Evolutionary conservation across 2,888 invertebrate genomes (phyloP).

Genomic region (Pachymerium ferrugineum): DNA sequence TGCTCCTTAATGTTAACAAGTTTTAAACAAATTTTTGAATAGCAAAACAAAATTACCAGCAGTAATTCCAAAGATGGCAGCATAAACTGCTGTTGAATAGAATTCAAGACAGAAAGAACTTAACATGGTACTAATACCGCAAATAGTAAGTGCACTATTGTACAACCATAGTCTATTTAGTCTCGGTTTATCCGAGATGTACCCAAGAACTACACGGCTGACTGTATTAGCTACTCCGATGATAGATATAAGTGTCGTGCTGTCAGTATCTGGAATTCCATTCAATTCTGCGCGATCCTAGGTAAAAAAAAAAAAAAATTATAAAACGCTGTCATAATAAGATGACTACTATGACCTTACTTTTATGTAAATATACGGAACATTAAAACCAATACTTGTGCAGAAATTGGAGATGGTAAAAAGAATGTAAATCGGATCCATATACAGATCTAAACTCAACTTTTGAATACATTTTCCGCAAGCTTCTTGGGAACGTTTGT

Average conservation of each 20-base stretch:
- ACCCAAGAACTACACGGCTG: conserved; percentile 82
- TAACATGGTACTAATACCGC: conserved; percentile 77
- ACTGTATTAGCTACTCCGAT: conserved; percentile 83
- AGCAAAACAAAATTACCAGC: no score
- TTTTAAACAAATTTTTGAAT: no score
- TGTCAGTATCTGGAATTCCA: conserved; percentile 55
- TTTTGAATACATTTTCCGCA: conserved; percentile 68
- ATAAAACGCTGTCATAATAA: no score
- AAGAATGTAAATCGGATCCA: conserved; percentile 78
- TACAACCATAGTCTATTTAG: conserved; percentile 86
- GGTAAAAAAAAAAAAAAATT: conserved; percentile 36
- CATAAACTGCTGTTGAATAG: conserved; percentile 67
- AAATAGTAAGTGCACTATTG: conserved; percentile 76
- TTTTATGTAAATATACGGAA: conserved; percentile 82
- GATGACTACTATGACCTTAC: no score
- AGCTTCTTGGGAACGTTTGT: conserved; percentile 64
- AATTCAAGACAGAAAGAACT: conserved; percentile 71
- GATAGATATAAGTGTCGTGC: conserved; percentile 67
- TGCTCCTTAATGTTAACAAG: no score
- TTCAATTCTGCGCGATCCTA: conserved; percentile 62
- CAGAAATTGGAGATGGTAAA: conserved; percentile 91
- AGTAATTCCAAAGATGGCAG: conserved; percentile 76
- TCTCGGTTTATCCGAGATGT: conserved; percentile 80
- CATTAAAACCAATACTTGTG: conserved; percentile 89
- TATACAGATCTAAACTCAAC: conserved; percentile 77